Conservation (phyloP, 1,140 invertebrate species). For the Mylabris phalerata region DNA sequence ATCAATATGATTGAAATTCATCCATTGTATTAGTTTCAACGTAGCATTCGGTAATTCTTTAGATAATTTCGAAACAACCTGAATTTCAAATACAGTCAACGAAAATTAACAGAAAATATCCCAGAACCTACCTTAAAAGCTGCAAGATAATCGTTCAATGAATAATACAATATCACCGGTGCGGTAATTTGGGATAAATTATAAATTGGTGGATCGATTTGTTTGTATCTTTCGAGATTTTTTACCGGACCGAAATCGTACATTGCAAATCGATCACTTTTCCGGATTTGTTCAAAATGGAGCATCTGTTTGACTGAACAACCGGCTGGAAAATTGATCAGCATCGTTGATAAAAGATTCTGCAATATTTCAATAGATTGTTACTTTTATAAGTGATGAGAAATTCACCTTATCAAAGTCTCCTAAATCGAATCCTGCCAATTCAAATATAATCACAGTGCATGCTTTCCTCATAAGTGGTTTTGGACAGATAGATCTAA, state of each 20-base stretch:
- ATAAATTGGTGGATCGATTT: constrained; percentile 47
- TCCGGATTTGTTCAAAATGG: neutral
- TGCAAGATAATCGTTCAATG: too few relatives aligned
- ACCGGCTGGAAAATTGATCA: neutral
- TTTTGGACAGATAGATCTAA: too few relatives aligned
- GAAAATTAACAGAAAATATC: too few relatives aligned
- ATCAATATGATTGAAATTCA: neutral
- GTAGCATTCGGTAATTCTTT: neutral
- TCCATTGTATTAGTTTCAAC: neutral
- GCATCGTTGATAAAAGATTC: neutral
- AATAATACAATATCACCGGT: constrained; percentile 33
- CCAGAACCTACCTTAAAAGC: too few relatives aligned
- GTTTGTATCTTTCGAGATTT: constrained; percentile 42
- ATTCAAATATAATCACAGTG: too few relatives aligned
- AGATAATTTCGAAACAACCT: too few relatives aligned
- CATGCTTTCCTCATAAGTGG: too few relatives aligned
- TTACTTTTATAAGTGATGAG: too few relatives aligned
- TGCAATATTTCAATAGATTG: neutral
- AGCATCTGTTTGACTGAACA: neutral
- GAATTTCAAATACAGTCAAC: too few relatives aligned
- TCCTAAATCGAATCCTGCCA: too few relatives aligned
- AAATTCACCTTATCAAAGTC: too few relatives aligned
- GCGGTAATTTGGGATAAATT: constrained; percentile 44
- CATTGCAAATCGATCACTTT: constrained; percentile 39
- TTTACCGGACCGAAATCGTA: constrained; percentile 47